These are phyloP conservation scores for Cynodonichthys magdalenae DNA, from an alignment of 2,797 vertebrate genomes.

Conservation along the genomic window DNA sequence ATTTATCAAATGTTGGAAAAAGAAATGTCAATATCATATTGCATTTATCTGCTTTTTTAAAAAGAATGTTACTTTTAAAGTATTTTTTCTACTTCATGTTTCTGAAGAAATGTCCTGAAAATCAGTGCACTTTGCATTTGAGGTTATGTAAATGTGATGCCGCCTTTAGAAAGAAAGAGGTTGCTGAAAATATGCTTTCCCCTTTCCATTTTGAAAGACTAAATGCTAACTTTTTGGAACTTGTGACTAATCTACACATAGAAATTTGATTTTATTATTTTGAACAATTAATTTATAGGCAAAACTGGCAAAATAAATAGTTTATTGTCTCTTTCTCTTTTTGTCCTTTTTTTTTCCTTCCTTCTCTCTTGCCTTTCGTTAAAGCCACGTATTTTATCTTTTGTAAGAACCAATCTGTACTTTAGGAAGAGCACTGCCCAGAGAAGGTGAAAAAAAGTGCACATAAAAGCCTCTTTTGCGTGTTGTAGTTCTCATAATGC, in stretches of 20 bases:
- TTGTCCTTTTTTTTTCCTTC: too few species aligned
- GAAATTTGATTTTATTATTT: not conserved
- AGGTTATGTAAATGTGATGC: not conserved
- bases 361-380: too few species aligned
- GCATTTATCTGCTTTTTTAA: not conserved
- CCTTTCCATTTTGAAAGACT: not conserved
- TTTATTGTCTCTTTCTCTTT: too few species aligned
- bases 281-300: not conserved
- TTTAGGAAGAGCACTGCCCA: too few species aligned
- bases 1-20: slow-evolving; percentile 21
- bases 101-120: not conserved
- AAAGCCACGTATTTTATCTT: too few species aligned
- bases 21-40: not conserved
- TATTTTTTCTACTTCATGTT: slow-evolving; percentile 3
- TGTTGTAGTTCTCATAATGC: too few species aligned
- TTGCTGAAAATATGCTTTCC: not conserved
- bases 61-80: not conserved
- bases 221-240: not conserved
- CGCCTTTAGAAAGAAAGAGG: not conserved
- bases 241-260: not conserved
- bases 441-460: too few species aligned
- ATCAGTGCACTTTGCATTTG: not conserved
- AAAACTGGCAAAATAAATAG: not conserved
- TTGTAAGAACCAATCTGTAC: too few species aligned
- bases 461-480: too few species aligned